Percentiles rank a stretch among this genome's conserved stretches.
phyloP scores from a whole-genome alignment of 2,888 invertebrate species.

The Rugalucina vietnamica region DNA sequence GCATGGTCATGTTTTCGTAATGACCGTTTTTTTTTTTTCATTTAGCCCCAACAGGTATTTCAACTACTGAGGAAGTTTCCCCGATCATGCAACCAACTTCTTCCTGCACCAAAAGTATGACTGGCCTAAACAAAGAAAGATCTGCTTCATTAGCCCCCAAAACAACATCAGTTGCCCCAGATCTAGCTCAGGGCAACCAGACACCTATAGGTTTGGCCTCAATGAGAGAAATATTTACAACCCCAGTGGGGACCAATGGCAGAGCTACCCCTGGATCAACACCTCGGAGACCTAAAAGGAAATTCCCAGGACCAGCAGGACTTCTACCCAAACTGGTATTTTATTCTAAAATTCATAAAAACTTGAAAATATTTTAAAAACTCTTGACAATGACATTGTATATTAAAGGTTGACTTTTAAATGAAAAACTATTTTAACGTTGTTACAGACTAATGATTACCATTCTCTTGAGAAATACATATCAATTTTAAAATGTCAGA shows the following conservation, averaged over 20 bases:
- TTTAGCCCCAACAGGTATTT: too few relatives aligned
- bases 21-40: too few relatives aligned
- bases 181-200: not conserved
- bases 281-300: constrained; percentile 65
- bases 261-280: not conserved
- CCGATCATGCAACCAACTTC: not conserved
- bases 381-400: too few relatives aligned
- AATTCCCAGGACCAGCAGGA: constrained; percentile 82
- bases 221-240: not conserved
- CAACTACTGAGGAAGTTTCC: too few relatives aligned
- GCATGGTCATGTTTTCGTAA: too few relatives aligned
- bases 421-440: too few relatives aligned
- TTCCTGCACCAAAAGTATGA: not conserved
- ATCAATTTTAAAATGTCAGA: not conserved
- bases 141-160: not conserved
- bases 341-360: not conserved
- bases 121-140: not conserved
- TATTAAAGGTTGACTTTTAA: too few relatives aligned
- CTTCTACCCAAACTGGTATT: constrained; percentile 78
- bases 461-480: not conserved
- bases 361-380: too few relatives aligned
- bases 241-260: not conserved
- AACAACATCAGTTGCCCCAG: too few relatives aligned
- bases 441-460: too few relatives aligned
- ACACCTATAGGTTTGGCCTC: not conserved